phyloP scores from a whole-genome alignment of 2,113 vertebrate species.

The Callorhinus ursinus region DNA sequence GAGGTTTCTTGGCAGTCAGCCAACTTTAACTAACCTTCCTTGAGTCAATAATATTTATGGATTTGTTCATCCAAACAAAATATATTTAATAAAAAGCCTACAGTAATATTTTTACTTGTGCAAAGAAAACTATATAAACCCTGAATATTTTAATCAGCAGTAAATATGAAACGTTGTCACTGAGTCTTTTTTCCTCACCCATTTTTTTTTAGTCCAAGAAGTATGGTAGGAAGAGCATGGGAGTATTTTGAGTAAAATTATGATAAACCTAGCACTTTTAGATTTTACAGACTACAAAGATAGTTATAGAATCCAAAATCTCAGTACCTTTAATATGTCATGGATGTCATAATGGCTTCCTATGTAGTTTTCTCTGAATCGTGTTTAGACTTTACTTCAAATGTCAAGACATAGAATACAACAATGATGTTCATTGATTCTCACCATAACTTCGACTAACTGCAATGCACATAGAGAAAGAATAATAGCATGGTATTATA shows the following conservation, averaged over 20 bases:
- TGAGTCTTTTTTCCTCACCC: not conserved
- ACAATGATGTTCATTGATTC: not conserved
- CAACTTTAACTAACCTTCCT: not conserved
- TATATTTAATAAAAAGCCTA: not conserved
- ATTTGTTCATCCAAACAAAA: slow-evolving; percentile 29
- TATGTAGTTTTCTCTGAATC: not conserved
- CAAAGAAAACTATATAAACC: not conserved
- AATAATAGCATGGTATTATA: not conserved
- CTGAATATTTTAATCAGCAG: not conserved
- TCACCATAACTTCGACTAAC: not conserved
- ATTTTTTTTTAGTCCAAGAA: not conserved
- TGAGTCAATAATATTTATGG: not conserved
- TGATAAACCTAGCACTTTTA: not conserved
- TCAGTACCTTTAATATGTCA: not conserved
- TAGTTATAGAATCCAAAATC: not conserved
- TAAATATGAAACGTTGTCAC: not conserved
- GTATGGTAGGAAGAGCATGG: not conserved
- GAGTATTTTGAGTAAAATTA: not conserved
- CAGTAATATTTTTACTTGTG: not conserved
- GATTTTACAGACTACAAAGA: not conserved
- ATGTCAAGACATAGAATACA: not conserved
- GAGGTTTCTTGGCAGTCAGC: not conserved
- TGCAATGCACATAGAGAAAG: not conserved
- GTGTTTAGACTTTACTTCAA: not conserved
- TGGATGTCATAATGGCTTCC: not conserved